phyloP scores from a whole-genome alignment of 2,113 vertebrate genomes.

The Ciconia stormi region DNA sequence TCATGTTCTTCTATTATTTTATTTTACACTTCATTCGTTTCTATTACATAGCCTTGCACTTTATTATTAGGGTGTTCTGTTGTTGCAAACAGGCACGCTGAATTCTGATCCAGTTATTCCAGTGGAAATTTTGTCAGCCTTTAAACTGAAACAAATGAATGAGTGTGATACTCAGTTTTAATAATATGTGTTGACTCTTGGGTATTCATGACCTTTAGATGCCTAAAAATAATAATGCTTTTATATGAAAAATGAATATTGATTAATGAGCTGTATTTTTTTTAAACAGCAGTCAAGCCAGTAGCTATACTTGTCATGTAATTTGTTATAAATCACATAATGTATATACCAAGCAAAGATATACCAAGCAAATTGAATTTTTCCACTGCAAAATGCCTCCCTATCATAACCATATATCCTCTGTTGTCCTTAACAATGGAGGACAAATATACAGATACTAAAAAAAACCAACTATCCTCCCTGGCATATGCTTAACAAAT shows the following conservation, averaged over 20 bases:
- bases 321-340: slow-evolving; percentile 73
- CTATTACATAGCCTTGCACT: slow-evolving; percentile 61
- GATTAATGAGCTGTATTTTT: slow-evolving; percentile 82
- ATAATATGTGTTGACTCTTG: slow-evolving; percentile 73
- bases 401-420: background rate
- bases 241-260: slow-evolving; percentile 76
- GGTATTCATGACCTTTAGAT: slow-evolving; percentile 77
- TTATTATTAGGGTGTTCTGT: slow-evolving; percentile 63
- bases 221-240: slow-evolving; percentile 78
- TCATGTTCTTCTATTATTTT: slow-evolving; percentile 72
- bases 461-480: background rate
- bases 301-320: slow-evolving; percentile 74
- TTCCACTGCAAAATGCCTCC: slow-evolving; percentile 3
- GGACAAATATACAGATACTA: background rate
- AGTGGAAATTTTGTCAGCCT: slow-evolving; percentile 59
- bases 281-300: slow-evolving; percentile 57
- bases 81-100: slow-evolving; percentile 52
- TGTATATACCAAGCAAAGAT: background rate
- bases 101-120: slow-evolving; percentile 50
- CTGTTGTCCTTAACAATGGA: background rate
- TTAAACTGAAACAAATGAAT: slow-evolving; percentile 67
- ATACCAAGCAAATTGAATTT: background rate
- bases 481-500: background rate
- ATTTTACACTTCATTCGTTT: slow-evolving; percentile 76
- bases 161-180: slow-evolving; percentile 60